A percentile compares a stretch with the other conserved stretches of the same genome.
phyloP scores from a whole-genome alignment of 53 echinoderm and acorn worm genomes.

The Echinometra lucunter region DNA sequence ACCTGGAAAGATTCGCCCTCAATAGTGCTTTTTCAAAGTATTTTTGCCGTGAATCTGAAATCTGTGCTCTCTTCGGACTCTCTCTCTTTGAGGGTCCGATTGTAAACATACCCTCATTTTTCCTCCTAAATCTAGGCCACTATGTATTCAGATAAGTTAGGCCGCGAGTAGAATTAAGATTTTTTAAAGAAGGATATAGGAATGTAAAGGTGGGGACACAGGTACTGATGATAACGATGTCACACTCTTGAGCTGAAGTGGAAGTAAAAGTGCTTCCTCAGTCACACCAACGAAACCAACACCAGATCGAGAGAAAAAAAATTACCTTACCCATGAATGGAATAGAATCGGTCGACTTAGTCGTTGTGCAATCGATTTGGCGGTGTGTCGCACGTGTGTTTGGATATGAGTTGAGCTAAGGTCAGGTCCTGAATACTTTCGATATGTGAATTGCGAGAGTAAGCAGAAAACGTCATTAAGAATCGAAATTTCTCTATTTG shows the following conservation, averaged over 20 bases:
- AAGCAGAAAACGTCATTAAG: neutral
- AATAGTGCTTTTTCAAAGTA: too few species aligned
- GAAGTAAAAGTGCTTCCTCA: neutral
- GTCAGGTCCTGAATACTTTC: neutral
- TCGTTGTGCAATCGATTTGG: too few species aligned
- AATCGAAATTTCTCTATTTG: neutral
- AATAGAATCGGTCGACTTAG: too few species aligned
- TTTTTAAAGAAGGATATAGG: neutral
- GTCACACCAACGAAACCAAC: too few species aligned
- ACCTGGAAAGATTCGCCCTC: neutral
- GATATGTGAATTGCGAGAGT: too few species aligned
- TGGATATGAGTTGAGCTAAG: neutral
- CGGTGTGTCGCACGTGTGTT: too few species aligned
- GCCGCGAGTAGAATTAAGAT: neutral
- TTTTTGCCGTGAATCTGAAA: neutral
- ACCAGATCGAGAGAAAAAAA: too few species aligned
- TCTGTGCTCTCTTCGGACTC: neutral
- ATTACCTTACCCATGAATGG: too few species aligned
- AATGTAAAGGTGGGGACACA: neutral
- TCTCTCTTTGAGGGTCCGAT: neutral
- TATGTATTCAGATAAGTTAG: conserved; percentile 30
- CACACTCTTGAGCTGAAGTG: neutral
- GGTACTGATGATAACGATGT: neutral
- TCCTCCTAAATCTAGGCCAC: conserved; percentile 13
- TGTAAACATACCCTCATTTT: conserved; percentile 51